These are phyloP conservation scores for Melanostoma scalare DNA, from an alignment of 2,888 invertebrate genomes.

Conservation along the genomic window DNA sequence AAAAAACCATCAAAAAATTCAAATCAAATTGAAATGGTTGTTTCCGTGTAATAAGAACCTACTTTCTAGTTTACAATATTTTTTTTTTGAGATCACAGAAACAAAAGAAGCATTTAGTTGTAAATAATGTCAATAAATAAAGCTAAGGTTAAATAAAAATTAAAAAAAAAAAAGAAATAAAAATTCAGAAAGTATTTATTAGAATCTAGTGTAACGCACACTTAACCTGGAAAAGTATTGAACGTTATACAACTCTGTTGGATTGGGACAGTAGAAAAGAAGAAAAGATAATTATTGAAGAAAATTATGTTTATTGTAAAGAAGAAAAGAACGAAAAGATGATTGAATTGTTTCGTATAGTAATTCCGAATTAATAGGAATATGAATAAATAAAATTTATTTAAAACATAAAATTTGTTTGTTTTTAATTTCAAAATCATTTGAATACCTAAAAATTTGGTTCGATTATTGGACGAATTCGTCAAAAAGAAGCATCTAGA, in stretches of 20 bases:
- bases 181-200: slow-evolving; percentile 23
- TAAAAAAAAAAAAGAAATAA: slow-evolving; percentile 23
- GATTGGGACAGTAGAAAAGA: slow-evolving; percentile 15
- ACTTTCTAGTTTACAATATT: slow-evolving; percentile 22
- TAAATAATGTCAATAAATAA: slow-evolving; percentile 51
- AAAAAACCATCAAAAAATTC: slow-evolving; percentile 15
- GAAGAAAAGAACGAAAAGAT: slow-evolving; percentile 13
- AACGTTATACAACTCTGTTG: slow-evolving; percentile 20
- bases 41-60: slow-evolving; percentile 38
- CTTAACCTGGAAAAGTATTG: slow-evolving; percentile 35
- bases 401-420: slow-evolving; percentile 19
- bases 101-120: slow-evolving; percentile 32
- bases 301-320: slow-evolving; percentile 12
- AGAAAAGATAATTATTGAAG: slow-evolving; percentile 7
- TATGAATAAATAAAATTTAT: slow-evolving; percentile 67
- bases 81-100: slow-evolving; percentile 3
- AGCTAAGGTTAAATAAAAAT: slow-evolving; percentile 25
- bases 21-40: slow-evolving; percentile 64
- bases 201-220: slow-evolving; percentile 64
- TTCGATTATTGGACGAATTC: no score
- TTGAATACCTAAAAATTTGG: no score
- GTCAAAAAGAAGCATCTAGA: no score
- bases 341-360: slow-evolving; percentile 60
- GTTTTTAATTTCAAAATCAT: no score
- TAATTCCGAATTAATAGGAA: slow-evolving; percentile 63